phyloP scores from a whole-genome alignment of 2,797 vertebrate species.

The Lycodopsis pacificus region DNA sequence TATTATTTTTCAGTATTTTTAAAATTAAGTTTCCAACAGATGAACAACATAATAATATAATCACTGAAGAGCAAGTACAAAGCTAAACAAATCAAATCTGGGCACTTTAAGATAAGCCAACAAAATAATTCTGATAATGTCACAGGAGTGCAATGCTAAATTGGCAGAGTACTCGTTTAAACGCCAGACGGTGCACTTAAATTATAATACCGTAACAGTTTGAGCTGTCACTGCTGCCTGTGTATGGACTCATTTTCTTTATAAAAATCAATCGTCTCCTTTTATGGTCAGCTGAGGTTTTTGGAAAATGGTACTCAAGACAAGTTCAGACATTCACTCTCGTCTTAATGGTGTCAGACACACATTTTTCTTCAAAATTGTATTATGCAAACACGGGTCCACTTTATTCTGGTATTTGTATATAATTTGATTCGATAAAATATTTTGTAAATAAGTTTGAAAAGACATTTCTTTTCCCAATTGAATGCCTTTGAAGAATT shows the following conservation, averaged over 20 bases:
- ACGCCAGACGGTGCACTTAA: background rate
- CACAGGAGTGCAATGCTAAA: background rate
- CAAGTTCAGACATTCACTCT: background rate
- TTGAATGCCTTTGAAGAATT: background rate
- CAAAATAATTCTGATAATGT: background rate
- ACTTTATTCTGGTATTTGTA: background rate
- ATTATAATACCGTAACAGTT: constrained; percentile 1
- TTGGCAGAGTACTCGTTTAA: background rate
- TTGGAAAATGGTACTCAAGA: background rate
- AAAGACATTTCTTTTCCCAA: background rate
- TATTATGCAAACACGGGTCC: background rate
- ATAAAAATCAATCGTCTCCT: background rate
- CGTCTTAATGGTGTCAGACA: background rate
- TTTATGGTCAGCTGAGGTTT: background rate
- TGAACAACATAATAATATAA: background rate
- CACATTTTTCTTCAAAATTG: background rate
- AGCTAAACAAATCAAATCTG: background rate
- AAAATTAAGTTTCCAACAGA: background rate
- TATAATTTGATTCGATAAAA: background rate
- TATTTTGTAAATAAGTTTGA: background rate
- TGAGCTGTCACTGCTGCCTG: background rate
- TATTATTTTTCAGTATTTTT: background rate
- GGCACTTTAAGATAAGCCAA: background rate
- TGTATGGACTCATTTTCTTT: background rate
- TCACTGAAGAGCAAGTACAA: background rate